Evolutionary conservation across 2,888 invertebrate species (phyloP).

Genomic region (Drosophila macrospina): DNA sequence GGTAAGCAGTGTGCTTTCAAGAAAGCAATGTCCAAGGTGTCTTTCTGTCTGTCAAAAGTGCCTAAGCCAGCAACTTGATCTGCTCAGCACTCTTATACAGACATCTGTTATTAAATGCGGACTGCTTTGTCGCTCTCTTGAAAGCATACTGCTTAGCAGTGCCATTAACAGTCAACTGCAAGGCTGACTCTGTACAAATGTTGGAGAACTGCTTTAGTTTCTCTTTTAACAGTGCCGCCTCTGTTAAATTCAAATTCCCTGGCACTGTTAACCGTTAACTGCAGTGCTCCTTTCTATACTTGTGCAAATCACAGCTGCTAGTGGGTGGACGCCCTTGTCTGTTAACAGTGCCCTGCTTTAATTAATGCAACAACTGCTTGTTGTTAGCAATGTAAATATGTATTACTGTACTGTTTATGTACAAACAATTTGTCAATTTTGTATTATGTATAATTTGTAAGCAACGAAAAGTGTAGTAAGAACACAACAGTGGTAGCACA

Average conservation of each 20-base stretch:
- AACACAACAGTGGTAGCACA: constrained; percentile 2
- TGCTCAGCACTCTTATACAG: too few species aligned
- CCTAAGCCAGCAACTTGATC: too few species aligned
- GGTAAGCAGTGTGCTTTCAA: too few species aligned
- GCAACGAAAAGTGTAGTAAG: constrained; percentile 9
- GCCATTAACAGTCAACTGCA: background rate
- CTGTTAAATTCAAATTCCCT: background rate
- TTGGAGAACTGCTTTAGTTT: too few species aligned
- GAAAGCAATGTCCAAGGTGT: too few species aligned
- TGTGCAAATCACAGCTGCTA: background rate
- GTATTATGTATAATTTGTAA: constrained; percentile 15
- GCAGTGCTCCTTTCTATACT: background rate
- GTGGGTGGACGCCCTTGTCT: background rate
- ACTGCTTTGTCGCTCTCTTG: too few species aligned
- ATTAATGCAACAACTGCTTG: constrained; percentile 7
- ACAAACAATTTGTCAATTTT: constrained; percentile 4
- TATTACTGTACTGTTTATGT: constrained; percentile 11
- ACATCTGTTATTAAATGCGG: too few species aligned
- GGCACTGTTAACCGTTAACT: background rate
- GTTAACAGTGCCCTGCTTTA: background rate
- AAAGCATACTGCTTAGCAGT: background rate
- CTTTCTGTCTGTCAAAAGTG: too few species aligned
- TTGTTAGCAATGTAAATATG: constrained; percentile 12
- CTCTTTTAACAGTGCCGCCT: too few species aligned
- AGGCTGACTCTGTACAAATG: too few species aligned